Evolutionary conservation across 2,888 invertebrate species (phyloP).

Genomic region (Pyrrhia umbra): DNA sequence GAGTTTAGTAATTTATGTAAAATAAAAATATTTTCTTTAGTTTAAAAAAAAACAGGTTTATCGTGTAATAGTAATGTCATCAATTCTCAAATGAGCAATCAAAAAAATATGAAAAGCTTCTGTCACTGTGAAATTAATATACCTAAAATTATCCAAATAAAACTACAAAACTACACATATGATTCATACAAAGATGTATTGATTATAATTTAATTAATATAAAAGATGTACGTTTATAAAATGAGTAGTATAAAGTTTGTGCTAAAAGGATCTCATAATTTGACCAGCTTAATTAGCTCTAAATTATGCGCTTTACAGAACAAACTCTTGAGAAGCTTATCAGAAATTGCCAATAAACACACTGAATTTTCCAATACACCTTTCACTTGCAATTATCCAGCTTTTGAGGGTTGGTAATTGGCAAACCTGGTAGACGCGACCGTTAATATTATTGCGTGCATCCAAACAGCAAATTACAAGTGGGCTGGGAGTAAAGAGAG

Average conservation of each 20-base stretch:
- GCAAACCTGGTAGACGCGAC: slow-evolving; percentile 24
- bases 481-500: slow-evolving; percentile 64
- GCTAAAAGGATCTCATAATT: no score
- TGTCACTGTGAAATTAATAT: neutral
- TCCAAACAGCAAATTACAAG: slow-evolving; percentile 69
- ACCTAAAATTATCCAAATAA: neutral
- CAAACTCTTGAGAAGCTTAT: neutral
- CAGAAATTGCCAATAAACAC: neutral
- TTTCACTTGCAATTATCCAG: slow-evolving; percentile 35
- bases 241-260: no score
- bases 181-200: no score
- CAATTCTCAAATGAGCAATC: neutral
- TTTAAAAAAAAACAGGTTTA: no score
- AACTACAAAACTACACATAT: no score
- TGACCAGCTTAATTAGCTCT: no score
- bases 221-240: no score
- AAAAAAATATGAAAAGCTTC: neutral
- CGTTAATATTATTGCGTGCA: slow-evolving; percentile 62
- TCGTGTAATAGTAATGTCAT: no score
- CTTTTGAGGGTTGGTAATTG: slow-evolving; percentile 46
- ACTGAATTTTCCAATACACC: slow-evolving; percentile 15
- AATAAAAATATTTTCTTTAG: neutral
- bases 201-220: no score
- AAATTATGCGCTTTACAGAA: neutral
- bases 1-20: slow-evolving; percentile 17